These are phyloP conservation scores for Leucania comma DNA, from an alignment of 2,888 invertebrate species.

Conservation along the genomic window DNA sequence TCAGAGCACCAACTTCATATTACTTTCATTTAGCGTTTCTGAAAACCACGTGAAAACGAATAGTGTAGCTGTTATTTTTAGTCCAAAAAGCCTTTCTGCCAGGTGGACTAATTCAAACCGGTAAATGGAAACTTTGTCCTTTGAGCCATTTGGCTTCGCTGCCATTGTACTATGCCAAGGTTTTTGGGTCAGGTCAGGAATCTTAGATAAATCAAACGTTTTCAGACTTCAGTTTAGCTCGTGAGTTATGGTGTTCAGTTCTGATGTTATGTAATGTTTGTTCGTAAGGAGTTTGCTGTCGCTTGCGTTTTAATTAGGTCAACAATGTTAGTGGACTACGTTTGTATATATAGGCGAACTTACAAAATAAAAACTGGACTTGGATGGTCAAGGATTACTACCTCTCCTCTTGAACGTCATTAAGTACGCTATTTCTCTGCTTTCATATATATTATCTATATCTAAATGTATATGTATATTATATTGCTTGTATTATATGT, in stretches of 20 bases:
- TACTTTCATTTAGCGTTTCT: conserved; percentile 34
- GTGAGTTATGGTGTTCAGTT: conserved; percentile 28
- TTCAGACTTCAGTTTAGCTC: conserved; percentile 31
- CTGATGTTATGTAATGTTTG: conserved; percentile 9
- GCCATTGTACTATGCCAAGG: conserved; percentile 55
- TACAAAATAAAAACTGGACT: background rate
- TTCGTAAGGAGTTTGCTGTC: background rate
- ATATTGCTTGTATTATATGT: too few relatives aligned
- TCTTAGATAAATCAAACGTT: conserved; percentile 49
- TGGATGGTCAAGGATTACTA: too few relatives aligned
- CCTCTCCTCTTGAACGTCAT: too few relatives aligned
- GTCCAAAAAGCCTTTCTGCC: conserved; percentile 34
- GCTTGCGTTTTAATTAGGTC: background rate
- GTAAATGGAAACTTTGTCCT: conserved; percentile 57
- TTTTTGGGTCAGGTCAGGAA: conserved; percentile 46
- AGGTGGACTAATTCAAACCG: conserved; percentile 45
- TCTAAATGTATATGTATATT: too few relatives aligned
- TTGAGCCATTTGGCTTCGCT: conserved; percentile 44
- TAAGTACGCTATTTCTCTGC: too few relatives aligned
- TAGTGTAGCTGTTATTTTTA: conserved; percentile 32
- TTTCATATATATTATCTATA: too few relatives aligned
- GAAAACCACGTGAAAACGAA: conserved; percentile 22
- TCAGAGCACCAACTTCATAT: conserved; percentile 8
- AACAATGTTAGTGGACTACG: background rate
- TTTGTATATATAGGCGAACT: background rate